phyloP scores from a whole-genome alignment of 1,140 invertebrate species.

The Aphidius ervi region DNA sequence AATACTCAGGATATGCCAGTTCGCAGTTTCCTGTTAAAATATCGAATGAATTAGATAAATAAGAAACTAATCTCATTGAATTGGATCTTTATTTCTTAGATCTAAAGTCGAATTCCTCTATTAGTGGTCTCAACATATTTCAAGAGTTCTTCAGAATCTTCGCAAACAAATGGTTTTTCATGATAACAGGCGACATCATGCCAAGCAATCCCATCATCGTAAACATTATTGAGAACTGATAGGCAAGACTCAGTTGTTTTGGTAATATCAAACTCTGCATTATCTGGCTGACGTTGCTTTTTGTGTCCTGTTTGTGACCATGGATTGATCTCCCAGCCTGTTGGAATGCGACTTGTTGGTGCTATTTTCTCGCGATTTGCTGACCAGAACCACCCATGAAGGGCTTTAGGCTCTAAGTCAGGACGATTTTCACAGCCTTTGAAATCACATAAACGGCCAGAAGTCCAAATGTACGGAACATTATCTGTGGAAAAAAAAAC shows the following conservation, averaged over 20 bases:
- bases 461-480: slow-evolving; percentile 90
- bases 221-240: slow-evolving; percentile 83
- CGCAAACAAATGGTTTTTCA: slow-evolving; percentile 84
- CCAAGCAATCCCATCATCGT: slow-evolving; percentile 87
- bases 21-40: no score
- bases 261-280: slow-evolving; percentile 89
- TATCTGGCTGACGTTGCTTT: slow-evolving; percentile 81
- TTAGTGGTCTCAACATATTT: slow-evolving; percentile 79
- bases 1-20: no score
- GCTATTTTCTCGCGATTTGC: slow-evolving; percentile 83
- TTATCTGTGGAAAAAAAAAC: slow-evolving; percentile 58
- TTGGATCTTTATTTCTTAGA: not conserved
- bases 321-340: slow-evolving; percentile 73
- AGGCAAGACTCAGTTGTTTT: slow-evolving; percentile 81
- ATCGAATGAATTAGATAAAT: no score
- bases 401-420: slow-evolving; percentile 79
- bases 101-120: slow-evolving; percentile 70
- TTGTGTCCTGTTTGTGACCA: slow-evolving; percentile 89
- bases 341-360: slow-evolving; percentile 69
- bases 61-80: no score
- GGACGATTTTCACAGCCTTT: slow-evolving; percentile 82
- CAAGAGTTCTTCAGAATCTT: slow-evolving; percentile 81
- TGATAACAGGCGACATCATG: slow-evolving; percentile 91
- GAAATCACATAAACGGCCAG: slow-evolving; percentile 86
- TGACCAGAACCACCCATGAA: slow-evolving; percentile 92